Base-by-base conservation (phyloP, 2,888 invertebrate genomes). In the Folsomia manolachei region DNA sequence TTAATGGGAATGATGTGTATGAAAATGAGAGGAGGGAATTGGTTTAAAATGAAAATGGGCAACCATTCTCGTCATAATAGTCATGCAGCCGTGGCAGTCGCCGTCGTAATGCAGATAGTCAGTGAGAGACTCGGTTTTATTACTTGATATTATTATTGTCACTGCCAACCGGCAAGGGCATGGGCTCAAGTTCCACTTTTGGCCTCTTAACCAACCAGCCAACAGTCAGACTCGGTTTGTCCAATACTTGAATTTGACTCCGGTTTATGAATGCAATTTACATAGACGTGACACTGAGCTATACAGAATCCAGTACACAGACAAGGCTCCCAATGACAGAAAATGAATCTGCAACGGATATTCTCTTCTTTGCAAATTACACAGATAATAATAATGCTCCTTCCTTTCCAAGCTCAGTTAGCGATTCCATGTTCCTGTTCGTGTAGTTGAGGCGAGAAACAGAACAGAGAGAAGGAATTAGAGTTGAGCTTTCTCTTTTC, bases 141-240 rank as follows among this genome's bases (percentile, higher is more conserved):
- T 66, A 66, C 66, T 66, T 66, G n/a, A n/a, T n/a, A 66, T 66
- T 39, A 66, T 66, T 66, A 66, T 66, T 66, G 66, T 66, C 66
- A 66, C 66, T 66, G 52, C 52, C 4, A 25, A n/a, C 18, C 60
- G 23, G 62, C 7, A 62, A 19, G 25, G 11, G 11, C n/a, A 60
- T 14, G 11, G 11, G 9, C 24, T 23, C 9, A 18, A 62, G 62
- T 62, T 24, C 2, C 24, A 21, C 7, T 21, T 60, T 21, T 60
- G 7, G 24, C 14, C 63, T 63, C 14, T 14, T n/a, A n/a, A n/a
- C n/a, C n/a, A n/a, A n/a, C n/a, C n/a, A n/a, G n/a, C n/a, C n/a
- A n/a, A n/a, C n/a, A n/a, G n/a, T 27, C 21, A 25, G 64, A 64
- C 9, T n/a, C n/a, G n/a, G n/a, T n/a, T 64, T 27, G 39, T 64